Base-by-base conservation (phyloP, 2,888 invertebrate species). In the Epirrita christyi region DNA sequence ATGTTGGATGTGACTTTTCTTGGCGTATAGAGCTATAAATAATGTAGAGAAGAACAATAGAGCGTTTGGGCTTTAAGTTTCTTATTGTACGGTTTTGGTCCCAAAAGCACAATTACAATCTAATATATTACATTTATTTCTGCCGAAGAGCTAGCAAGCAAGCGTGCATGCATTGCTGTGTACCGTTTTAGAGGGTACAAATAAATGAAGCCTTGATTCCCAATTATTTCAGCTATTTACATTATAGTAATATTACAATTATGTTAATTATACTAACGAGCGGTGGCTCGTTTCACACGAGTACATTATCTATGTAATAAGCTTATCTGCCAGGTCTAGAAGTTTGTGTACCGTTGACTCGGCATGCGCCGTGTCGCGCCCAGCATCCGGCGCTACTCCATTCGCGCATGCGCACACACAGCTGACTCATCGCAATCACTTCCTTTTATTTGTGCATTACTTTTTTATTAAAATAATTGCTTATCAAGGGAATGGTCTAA, bases 1-100 rank as follows among this genome's bases (percentile, higher is more conserved):
- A 79, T 78, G 77, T 82, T 84, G 73, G 76, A 80, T 82, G 79
- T 72, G 73, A 79, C 75, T 83, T 78, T 76, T 75, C 74, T 74
- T 71, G 55, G 49, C 46, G 53, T 67, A n/a, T n/a, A 84, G 84
- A 79, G 43, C 38, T 73, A 56, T 1, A 15, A 72, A 71, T 2
- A 6, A 2, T 6, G 6, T 62, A 72, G 72, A 80, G 28, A 3
- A 11, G 60, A 7, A 48, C 55, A 10, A 8, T 8, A 11, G 27
- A 11, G 11, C 9, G 34, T 11, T 21, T 3, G 21, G 21, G n/a
- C n/a, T n/a, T n/a, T n/a, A 21, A 21, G 2, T 21, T 21, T 21
- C 21, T 3, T 3, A 4, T 21, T 21, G 21, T 21, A 21, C 4
- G 21, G 2, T 21, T 21, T 21, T 21, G 21, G 21, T 21, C 21